Evolutionary conservation across 1,140 invertebrate genomes (phyloP).

Genomic region (Colletes gigas): DNA sequence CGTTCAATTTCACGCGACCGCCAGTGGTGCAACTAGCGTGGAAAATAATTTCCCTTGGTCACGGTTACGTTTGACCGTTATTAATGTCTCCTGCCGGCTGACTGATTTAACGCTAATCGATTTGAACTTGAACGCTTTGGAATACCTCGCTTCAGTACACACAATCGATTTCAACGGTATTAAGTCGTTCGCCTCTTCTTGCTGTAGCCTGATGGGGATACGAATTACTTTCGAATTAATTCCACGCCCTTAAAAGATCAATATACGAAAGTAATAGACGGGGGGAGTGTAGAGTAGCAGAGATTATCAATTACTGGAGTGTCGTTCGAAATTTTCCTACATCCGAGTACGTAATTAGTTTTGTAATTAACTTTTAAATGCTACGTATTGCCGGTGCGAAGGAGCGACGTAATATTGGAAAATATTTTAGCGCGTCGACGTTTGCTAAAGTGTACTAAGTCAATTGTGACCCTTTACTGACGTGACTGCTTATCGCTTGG

Average conservation of each 20-base stretch:
- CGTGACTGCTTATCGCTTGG: too few species aligned
- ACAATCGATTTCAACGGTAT: background rate
- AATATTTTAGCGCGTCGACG: too few species aligned
- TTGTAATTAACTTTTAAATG: too few species aligned
- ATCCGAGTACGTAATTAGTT: too few species aligned
- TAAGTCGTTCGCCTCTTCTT: background rate
- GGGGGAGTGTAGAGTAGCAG: too few species aligned
- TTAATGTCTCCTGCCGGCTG: background rate
- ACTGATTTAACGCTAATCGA: constrained; percentile 7
- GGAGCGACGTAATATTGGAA: too few species aligned
- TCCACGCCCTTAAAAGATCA: background rate
- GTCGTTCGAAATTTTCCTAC: too few species aligned
- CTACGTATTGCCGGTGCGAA: too few species aligned
- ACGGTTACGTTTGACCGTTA: background rate
- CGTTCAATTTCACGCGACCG: background rate
- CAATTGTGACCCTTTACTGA: too few species aligned
- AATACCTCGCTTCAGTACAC: constrained; percentile 12
- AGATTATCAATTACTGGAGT: too few species aligned
- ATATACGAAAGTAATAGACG: background rate
- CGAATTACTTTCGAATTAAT: constrained; percentile 36
- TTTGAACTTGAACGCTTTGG: constrained; percentile 8
- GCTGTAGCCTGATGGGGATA: constrained; percentile 5
- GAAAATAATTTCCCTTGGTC: background rate
- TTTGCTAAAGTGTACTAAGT: background rate
- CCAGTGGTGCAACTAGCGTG: background rate